These are phyloP conservation scores for Crocidura indochinensis DNA, from an alignment of 2,797 vertebrate genomes.

Conservation along the genomic window DNA sequence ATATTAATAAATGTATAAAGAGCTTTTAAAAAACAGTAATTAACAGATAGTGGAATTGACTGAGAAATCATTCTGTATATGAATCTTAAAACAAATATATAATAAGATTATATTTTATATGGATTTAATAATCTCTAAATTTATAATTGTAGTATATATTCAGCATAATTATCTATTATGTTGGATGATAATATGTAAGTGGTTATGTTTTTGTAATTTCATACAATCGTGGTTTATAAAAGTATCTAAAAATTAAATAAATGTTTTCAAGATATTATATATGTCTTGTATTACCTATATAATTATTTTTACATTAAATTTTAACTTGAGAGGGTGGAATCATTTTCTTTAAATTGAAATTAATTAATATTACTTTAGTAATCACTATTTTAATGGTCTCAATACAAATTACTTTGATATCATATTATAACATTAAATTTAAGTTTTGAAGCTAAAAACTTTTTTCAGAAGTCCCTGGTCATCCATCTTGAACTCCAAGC, in stretches of 20 bases:
- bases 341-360: slow-evolving; percentile 43
- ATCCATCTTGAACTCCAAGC: slow-evolving; percentile 90
- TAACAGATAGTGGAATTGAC: not conserved
- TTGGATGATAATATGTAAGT: slow-evolving; percentile 24
- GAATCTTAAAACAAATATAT: not conserved
- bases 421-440: slow-evolving; percentile 83
- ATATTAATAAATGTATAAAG: too few relatives aligned
- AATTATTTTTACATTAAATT: slow-evolving; percentile 1
- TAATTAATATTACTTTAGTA: slow-evolving; percentile 65
- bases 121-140: not conserved
- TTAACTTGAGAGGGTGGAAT: not conserved
- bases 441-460: slow-evolving; percentile 79
- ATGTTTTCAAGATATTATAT: not conserved
- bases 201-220: not conserved
- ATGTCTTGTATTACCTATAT: not conserved
- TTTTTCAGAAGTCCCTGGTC: slow-evolving; percentile 81
- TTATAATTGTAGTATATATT: not conserved
- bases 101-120: slow-evolving; percentile 45
- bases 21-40: not conserved
- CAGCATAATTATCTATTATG: slow-evolving; percentile 8
- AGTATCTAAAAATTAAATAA: slow-evolving; percentile 9
- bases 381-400: slow-evolving; percentile 64
- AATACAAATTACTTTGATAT: slow-evolving; percentile 65
- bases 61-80: not conserved
- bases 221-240: slow-evolving; percentile 21